Conservation (phyloP, 2,113 vertebrate genomes). For the Mobula birostris region DNA sequence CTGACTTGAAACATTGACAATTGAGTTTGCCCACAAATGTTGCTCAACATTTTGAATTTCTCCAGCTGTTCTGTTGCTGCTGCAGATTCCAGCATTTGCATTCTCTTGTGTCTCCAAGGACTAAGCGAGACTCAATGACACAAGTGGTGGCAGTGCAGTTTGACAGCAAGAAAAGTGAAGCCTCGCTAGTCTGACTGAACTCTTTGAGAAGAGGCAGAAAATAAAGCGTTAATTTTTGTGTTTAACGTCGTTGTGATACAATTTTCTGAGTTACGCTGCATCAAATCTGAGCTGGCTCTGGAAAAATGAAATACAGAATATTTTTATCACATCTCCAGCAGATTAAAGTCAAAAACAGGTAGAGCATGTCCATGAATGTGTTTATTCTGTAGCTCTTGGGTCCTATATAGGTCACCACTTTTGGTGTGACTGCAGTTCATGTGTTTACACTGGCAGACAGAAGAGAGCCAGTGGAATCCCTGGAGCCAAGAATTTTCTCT, state of each 20-base stretch:
- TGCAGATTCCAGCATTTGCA: no score
- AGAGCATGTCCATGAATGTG: not conserved
- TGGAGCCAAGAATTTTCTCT: slow-evolving; percentile 23
- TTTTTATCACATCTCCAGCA: slow-evolving; percentile 26
- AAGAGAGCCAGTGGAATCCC: slow-evolving; percentile 6
- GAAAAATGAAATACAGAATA: not conserved
- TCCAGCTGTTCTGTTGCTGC: no score
- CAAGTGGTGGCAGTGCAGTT: no score
- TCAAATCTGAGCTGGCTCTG: not conserved
- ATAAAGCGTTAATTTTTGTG: not conserved
- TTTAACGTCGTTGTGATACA: not conserved
- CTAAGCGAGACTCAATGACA: no score
- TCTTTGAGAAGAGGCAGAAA: not conserved
- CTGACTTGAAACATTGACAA: no score
- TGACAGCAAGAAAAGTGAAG: no score
- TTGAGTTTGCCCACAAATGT: no score
- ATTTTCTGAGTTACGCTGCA: not conserved
- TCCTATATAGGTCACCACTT: not conserved
- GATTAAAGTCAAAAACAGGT: slow-evolving; percentile 28
- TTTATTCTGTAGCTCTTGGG: slow-evolving; percentile 11
- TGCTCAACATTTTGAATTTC: no score
- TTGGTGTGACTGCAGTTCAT: slow-evolving; percentile 35
- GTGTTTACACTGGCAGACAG: slow-evolving; percentile 31
- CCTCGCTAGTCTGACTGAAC: no score
- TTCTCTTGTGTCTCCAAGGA: no score